Base-by-base conservation (phyloP, 2,113 vertebrate genomes). In the Bettongia penicillata region DNA sequence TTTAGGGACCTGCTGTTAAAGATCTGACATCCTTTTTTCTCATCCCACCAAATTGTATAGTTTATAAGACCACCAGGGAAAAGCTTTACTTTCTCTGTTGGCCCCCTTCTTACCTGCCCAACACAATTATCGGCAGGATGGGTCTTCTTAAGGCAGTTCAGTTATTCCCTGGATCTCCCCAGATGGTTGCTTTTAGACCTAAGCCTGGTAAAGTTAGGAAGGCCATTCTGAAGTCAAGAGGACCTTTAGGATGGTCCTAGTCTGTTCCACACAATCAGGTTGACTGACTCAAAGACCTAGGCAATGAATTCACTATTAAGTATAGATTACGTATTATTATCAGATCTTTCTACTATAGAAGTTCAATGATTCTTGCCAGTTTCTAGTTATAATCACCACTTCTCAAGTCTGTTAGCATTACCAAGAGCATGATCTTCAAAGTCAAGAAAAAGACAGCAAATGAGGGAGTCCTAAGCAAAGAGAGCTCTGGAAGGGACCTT, bases 1-100 rank as follows among this genome's bases (percentile, higher is more conserved):
- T 98, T 98, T 95, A 97, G 98, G 98, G 98, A 96, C 94, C 95
- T 96, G 97, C 97, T 98, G 98, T 98, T 98, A 98, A 98, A 99
- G 98, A 98, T 92, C 94, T 28, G 97, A 92, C 96, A 97, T 97
- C 98, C 98, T 28, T 91, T 98, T 43, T 98, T 97, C 93, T 97
- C 96, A 28, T 92, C 50, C 94, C 91, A 91, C 95, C 53, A 53
- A 24, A 97, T 94, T 91, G 93, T 49, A 48, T 26, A 28, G 61
- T 52, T 91, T 49, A 95, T 37, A 91, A 94, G 94, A 43, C 77
- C 89, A 90, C 0, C 25, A 43, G 68, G 68, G n/a, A 84, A 84
- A 84, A 90, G 90, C 48, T 90, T 31, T 90, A 48, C 48, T 25
- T 90, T 31, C 48, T 50, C 89, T 22, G 10, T 28, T 25, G 28